Conservation (phyloP, 2,113 vertebrate genomes). For the human region DNA sequence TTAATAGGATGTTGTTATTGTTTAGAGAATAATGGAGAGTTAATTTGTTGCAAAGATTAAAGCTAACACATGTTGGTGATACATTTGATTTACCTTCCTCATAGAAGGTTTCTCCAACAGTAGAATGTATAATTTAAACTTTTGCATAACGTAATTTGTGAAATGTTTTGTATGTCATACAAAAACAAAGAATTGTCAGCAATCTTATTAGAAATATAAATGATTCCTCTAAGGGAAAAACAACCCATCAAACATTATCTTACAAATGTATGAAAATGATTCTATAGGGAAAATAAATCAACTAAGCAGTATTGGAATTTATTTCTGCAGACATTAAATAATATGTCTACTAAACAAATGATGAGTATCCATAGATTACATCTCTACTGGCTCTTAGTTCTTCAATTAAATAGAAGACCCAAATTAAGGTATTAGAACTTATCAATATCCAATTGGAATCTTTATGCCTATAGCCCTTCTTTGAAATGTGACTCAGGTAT, state of each 20-base stretch:
- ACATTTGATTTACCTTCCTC: constrained; percentile 47
- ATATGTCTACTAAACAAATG: background rate
- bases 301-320: background rate
- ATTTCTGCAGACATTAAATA: constrained; percentile 15
- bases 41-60: constrained; percentile 56
- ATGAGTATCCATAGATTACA: background rate
- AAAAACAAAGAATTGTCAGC: background rate
- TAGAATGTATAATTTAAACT: constrained; percentile 35
- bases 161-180: background rate
- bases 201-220: background rate
- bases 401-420: background rate
- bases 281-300: background rate
- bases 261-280: background rate
- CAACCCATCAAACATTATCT: background rate
- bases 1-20: constrained; percentile 45
- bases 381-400: background rate
- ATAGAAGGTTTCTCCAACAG: constrained; percentile 9
- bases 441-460: background rate
- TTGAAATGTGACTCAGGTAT: background rate
- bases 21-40: constrained; percentile 50
- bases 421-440: background rate
- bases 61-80: constrained; percentile 58
- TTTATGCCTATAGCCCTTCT: background rate
- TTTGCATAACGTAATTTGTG: constrained; percentile 24
- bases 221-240: background rate